These are phyloP conservation scores for Temnothorax rugatulus DNA, from an alignment of 2,888 invertebrate species.

Conservation along the genomic window DNA sequence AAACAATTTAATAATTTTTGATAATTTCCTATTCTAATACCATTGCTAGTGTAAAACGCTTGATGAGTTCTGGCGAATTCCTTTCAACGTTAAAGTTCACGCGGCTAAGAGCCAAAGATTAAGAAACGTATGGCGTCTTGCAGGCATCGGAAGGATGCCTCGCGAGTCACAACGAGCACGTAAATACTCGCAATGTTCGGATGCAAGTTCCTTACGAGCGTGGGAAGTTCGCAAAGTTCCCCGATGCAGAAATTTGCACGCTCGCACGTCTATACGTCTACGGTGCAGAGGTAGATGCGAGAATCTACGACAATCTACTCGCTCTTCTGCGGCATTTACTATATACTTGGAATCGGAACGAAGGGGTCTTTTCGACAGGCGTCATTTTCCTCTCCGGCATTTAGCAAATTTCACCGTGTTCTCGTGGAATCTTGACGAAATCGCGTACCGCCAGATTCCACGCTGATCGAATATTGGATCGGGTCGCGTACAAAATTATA, in stretches of 20 bases:
- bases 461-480: neutral
- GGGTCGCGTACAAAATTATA: neutral
- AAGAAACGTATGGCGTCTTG: conserved; percentile 9
- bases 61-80: neutral
- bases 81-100: conserved; percentile 26
- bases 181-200: conserved; percentile 57
- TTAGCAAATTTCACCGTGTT: conserved; percentile 19
- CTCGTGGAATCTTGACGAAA: conserved; percentile 20
- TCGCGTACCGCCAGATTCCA: conserved; percentile 1
- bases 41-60: neutral
- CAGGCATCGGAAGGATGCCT: neutral
- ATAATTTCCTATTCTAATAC: neutral
- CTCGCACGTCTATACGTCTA: conserved; percentile 20
- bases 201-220: conserved; percentile 53
- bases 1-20: neutral
- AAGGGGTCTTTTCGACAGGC: conserved; percentile 8
- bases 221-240: conserved; percentile 60
- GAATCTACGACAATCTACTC: conserved; percentile 47
- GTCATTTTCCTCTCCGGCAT: conserved; percentile 16
- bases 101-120: conserved; percentile 22
- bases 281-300: neutral
- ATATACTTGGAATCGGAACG: conserved; percentile 7
- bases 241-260: conserved; percentile 62
- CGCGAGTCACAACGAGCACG: conserved; percentile 45
- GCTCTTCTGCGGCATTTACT: conserved; percentile 24